These are phyloP conservation scores for Catamblyrhynchus diadema DNA, from an alignment of 2,797 vertebrate genomes.

Conservation along the genomic window DNA sequence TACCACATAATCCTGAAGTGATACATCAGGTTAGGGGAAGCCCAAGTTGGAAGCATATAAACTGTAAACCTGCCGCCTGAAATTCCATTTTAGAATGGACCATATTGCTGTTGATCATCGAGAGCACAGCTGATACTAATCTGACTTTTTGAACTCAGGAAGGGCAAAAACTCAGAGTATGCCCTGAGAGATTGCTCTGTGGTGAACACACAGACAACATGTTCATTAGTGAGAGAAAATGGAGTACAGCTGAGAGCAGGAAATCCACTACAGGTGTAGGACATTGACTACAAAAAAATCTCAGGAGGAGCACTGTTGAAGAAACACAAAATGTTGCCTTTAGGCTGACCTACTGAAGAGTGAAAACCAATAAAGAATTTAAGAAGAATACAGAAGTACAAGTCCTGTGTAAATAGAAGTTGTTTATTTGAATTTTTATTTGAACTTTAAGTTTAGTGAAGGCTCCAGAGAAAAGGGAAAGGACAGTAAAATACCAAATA, in stretches of 20 bases:
- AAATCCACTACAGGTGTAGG: not conserved
- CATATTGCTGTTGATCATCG: not conserved
- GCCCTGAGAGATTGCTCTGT: not conserved
- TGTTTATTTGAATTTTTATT: not conserved
- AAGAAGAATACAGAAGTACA: not conserved
- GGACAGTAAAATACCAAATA: not conserved
- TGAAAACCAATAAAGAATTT: not conserved
- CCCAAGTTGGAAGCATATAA: not conserved
- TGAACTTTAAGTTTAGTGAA: not conserved
- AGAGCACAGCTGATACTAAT: not conserved
- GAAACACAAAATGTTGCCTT: not conserved
- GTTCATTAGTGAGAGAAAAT: not conserved
- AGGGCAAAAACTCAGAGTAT: not conserved
- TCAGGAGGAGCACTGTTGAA: not conserved
- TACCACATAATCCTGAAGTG: not conserved
- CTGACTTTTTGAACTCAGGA: not conserved
- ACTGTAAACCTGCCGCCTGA: not conserved
- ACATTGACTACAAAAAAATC: not conserved
- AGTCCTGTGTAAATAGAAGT: not conserved
- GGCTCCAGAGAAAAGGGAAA: not conserved
- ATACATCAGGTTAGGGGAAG: not conserved
- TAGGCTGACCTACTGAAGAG: not conserved
- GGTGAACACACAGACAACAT: not conserved
- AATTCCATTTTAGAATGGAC: not conserved
- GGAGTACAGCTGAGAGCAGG: not conserved